A percentile compares a stretch with the other conserved stretches of the same genome.
These are phyloP conservation scores for Hippopotamus amphibius DNA, from an alignment of 2,113 vertebrate genomes.

Conservation along the genomic window DNA sequence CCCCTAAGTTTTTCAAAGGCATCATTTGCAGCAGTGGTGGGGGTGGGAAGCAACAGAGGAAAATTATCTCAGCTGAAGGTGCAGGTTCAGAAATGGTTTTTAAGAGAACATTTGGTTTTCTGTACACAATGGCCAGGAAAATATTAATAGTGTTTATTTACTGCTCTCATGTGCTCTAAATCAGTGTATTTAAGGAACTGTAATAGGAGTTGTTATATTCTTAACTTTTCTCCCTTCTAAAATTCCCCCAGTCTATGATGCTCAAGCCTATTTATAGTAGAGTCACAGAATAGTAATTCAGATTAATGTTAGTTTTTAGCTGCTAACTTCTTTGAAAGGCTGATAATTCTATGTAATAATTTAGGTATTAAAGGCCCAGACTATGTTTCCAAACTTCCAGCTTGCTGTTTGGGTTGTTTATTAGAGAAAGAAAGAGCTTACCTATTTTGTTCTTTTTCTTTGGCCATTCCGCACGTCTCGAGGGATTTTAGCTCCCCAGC, in stretches of 20 bases:
- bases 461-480: neutral
- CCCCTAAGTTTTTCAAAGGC: neutral
- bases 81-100: neutral
- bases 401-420: conserved; percentile 12
- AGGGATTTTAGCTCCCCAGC: neutral
- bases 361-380: conserved; percentile 6
- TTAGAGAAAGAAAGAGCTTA: neutral
- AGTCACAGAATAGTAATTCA: neutral
- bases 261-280: neutral
- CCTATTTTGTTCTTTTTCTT: neutral
- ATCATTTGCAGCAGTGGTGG: neutral
- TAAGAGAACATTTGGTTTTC: neutral
- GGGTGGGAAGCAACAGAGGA: neutral
- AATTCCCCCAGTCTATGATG: neutral
- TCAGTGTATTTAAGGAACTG: neutral
- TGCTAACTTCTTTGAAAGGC: conserved; percentile 11
- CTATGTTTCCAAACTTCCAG: neutral
- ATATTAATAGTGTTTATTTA: neutral
- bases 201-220: neutral
- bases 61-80: neutral
- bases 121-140: neutral
- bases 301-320: neutral
- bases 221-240: neutral
- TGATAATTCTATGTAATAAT: neutral
- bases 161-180: neutral